Evolutionary conservation across 2,888 invertebrate genomes (phyloP), one percentile per base, ranked within the genome.

Genomic region (Nebria salina): DNA sequence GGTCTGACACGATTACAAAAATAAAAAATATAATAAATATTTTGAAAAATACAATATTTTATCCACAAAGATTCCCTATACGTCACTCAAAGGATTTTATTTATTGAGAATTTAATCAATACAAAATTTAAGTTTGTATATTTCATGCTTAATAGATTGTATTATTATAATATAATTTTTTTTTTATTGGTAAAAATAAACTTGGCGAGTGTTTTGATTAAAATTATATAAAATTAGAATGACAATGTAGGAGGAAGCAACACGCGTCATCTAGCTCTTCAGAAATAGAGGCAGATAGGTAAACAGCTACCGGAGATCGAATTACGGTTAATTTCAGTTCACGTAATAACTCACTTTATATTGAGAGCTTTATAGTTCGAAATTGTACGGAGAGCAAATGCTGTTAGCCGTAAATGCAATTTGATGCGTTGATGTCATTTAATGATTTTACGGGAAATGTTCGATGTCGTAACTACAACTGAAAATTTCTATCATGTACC

Each of bases 331-430:
- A 78, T 78, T 78, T 78, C 43, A 78, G 78, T 74, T 78, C 74
- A 78, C 78, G 5, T 34, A 78, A 78, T 78, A 78, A 78, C 78
- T 78, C 78, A 78, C 78, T 78, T 78, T 78, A 78, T 78, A 78
- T 74, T 74, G 74, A 78, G 78, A 78, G 78, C 74, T 78, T 77
- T 77, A 34, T 34, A 77, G 77, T 65, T 72, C 65, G 66, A 66
- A 78, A 78, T 78, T 78, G 78, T 72, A 77, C 66, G 74, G 65
- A 26, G 65, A 41, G 41, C 8, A 77, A 78, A 78, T 66, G 73
- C 73, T 74, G 74, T 77, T 65, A 73, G 54, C 42, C 73, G 78
- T 78, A 78, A 78, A 78, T 74, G 78, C 73, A 78, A 78, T 78
- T 78, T 78, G 78, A 78, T 78, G 78, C 74, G 72, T 65, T 72